Evolutionary conservation across 2,797 vertebrate species (phyloP).

Genomic region (Leontopithecus rosalia): DNA sequence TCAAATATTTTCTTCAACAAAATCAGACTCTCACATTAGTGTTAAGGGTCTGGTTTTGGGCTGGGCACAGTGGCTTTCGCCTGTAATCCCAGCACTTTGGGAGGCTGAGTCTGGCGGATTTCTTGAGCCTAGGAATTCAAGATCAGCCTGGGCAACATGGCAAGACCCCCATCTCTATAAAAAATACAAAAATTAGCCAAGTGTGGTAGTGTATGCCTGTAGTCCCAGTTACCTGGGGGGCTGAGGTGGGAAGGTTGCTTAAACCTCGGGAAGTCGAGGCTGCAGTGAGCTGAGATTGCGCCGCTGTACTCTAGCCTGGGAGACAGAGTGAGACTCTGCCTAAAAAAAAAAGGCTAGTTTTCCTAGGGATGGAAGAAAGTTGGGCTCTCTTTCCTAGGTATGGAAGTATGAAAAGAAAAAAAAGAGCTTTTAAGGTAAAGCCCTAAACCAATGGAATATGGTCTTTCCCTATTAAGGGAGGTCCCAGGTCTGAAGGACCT

Average conservation of each 20-base stretch:
- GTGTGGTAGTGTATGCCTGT: neutral
- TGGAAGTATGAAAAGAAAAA: neutral
- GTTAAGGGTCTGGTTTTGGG: neutral
- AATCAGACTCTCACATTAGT: neutral
- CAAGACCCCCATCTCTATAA: neutral
- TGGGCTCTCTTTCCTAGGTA: neutral
- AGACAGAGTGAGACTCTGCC: neutral
- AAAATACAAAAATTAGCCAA: neutral
- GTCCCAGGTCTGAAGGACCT: neutral
- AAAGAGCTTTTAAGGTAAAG: neutral
- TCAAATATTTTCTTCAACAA: constrained; percentile 33
- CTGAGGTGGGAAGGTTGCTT: neutral
- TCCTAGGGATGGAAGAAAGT: neutral
- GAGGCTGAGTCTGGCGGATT: neutral
- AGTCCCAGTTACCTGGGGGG: neutral
- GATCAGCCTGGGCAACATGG: neutral
- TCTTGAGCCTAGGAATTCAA: neutral
- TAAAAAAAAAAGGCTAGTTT: neutral
- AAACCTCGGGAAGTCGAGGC: neutral
- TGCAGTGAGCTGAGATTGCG: neutral
- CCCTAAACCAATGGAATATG: neutral
- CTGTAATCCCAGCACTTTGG: neutral
- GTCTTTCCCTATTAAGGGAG: neutral
- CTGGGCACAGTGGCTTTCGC: neutral
- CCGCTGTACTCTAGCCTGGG: neutral